phyloP scores from a whole-genome alignment of 2,113 vertebrate species.

The Pelusios castaneus region DNA sequence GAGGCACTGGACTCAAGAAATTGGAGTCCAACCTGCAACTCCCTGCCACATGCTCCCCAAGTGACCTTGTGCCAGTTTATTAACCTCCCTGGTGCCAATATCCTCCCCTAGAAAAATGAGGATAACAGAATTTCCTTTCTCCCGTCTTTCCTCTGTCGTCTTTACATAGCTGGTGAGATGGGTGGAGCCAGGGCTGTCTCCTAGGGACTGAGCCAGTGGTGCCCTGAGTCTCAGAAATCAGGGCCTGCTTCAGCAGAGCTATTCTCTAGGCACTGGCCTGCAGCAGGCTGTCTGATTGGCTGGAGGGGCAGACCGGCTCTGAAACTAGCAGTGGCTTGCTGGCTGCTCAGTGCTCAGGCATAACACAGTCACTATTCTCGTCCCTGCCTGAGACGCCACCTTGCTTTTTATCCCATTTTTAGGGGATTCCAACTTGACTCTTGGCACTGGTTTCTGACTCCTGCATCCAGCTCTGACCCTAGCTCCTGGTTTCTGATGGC shows the following conservation, averaged over 20 bases:
- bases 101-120: slow-evolving; percentile 17
- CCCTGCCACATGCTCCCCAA: not conserved
- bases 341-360: not conserved
- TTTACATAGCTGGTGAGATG: not conserved
- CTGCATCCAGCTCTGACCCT: not conserved
- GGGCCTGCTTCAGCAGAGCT: not conserved
- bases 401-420: not conserved
- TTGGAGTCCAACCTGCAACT: not conserved
- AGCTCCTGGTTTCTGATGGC: not conserved
- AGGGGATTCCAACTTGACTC: not conserved
- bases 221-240: not conserved
- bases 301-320: too few relatives aligned
- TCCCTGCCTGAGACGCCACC: not conserved
- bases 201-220: slow-evolving; percentile 1
- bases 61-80: not conserved
- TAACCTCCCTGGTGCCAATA: not conserved
- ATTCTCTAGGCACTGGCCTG: not conserved
- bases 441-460: not conserved
- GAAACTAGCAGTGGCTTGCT: not conserved
- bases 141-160: slow-evolving; percentile 28
- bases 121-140: slow-evolving; percentile 60
- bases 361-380: not conserved
- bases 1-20: not conserved
- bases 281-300: not conserved
- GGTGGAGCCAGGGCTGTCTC: not conserved